These are phyloP conservation scores for Brachypalpus laphriformis DNA, from an alignment of 2,888 invertebrate genomes.

Conservation along the genomic window DNA sequence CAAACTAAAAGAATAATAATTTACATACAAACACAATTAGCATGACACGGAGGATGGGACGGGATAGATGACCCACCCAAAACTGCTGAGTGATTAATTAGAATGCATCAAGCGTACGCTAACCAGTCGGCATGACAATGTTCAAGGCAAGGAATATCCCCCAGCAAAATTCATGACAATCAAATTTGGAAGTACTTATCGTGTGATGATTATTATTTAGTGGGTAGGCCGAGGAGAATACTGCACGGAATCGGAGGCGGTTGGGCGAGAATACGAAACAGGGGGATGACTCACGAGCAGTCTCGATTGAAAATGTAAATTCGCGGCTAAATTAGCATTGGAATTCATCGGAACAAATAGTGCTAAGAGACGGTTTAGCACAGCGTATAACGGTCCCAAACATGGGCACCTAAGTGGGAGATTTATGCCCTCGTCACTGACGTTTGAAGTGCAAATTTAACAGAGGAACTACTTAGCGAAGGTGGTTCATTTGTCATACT, in stretches of 20 bases:
- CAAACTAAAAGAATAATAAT: conserved; percentile 41
- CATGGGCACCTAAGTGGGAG: conserved; percentile 39
- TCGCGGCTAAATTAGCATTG: conserved; percentile 43
- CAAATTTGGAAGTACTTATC: conserved; percentile 38
- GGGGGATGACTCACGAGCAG: conserved; percentile 42
- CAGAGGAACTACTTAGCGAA: neutral
- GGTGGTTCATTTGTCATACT: neutral
- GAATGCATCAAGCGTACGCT: conserved; percentile 59
- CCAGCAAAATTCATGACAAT: conserved; percentile 9
- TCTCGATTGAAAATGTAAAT: conserved; percentile 23
- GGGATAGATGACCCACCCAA: conserved; percentile 53
- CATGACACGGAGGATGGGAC: conserved; percentile 32
- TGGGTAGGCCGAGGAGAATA: neutral
- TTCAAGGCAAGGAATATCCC: neutral
- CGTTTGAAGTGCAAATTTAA: neutral
- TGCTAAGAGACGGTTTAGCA: neutral
- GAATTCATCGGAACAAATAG: conserved; percentile 22
- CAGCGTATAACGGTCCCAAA: conserved; percentile 34
- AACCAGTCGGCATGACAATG: conserved; percentile 21
- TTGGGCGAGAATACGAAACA: conserved; percentile 7
- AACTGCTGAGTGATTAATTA: conserved; percentile 53
- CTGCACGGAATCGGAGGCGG: neutral
- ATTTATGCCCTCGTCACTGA: conserved; percentile 13
- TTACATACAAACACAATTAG: conserved; percentile 65
- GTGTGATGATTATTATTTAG: conserved; percentile 39